A percentile compares a stretch with the other conserved stretches of the same genome.
Evolutionary conservation across 1,140 invertebrate genomes (phyloP).

Genomic region (Sminthurides bifidus): DNA sequence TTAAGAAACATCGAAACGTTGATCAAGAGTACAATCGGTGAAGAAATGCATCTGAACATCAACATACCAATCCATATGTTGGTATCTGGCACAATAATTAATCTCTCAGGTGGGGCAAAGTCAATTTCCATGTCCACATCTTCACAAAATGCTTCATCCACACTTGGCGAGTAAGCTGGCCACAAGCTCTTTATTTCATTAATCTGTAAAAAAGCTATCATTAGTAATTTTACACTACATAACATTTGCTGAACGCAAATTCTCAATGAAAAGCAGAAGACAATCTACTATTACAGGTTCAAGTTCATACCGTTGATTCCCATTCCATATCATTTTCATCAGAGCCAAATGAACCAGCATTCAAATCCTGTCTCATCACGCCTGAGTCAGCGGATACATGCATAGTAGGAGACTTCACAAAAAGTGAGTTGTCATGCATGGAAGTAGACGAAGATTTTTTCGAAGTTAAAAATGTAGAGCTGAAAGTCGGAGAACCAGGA

Average conservation of each 20-base stretch:
- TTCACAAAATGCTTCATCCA: neutral
- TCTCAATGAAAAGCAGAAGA: neutral
- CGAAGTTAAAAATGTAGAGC: too few relatives aligned
- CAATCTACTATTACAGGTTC: neutral
- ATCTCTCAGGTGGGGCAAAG: slow-evolving; percentile 1
- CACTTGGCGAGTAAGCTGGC: neutral
- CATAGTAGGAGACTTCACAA: too few relatives aligned
- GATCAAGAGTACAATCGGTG: neutral
- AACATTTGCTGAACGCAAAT: neutral
- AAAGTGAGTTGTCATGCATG: too few relatives aligned
- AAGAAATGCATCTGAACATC: neutral
- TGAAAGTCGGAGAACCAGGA: too few relatives aligned
- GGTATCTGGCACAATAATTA: slow-evolving; percentile 26
- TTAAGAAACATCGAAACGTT: neutral
- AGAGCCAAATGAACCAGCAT: too few relatives aligned
- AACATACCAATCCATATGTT: slow-evolving; percentile 29
- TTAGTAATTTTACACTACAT: neutral
- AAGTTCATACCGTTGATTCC: neutral
- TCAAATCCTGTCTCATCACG: too few relatives aligned
- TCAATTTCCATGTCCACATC: slow-evolving; percentile 14
- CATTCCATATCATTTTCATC: slow-evolving; percentile 1
- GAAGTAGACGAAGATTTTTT: too few relatives aligned
- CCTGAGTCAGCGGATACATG: too few relatives aligned
- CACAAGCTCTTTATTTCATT: neutral
- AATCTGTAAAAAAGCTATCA: neutral